phyloP scores from a whole-genome alignment of 2,797 vertebrate species.

The Pangasius djambal region DNA sequence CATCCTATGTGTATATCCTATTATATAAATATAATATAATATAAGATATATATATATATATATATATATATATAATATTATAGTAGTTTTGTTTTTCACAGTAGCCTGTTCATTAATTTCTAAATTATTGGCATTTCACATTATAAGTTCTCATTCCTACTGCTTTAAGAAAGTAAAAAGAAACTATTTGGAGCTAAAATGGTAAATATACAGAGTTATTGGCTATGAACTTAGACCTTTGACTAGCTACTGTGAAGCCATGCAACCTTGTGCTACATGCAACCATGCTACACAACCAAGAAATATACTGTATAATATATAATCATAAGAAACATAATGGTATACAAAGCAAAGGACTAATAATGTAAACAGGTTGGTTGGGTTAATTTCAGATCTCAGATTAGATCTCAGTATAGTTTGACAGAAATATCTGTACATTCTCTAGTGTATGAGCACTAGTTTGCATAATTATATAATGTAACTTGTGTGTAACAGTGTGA shows the following conservation, averaged over 20 bases:
- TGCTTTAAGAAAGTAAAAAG: not conserved
- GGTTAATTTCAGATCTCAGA: not conserved
- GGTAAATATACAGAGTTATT: not conserved
- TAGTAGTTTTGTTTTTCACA: not conserved
- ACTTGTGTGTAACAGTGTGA: not conserved
- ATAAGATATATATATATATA: too few species aligned
- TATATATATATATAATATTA: not conserved
- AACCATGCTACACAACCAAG: not conserved
- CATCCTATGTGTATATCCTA: not conserved
- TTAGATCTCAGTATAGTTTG: not conserved
- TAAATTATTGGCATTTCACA: not conserved
- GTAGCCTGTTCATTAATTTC: not conserved
- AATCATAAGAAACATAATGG: not conserved
- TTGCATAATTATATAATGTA: constrained; percentile 3
- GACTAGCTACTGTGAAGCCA: not conserved
- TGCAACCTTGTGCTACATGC: not conserved
- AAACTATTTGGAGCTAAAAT: not conserved
- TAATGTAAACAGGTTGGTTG: not conserved
- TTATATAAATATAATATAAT: not conserved
- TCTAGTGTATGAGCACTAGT: not conserved
- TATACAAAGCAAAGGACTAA: not conserved
- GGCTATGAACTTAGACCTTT: not conserved
- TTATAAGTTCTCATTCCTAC: not conserved
- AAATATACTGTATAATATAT: not conserved
- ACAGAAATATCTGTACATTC: not conserved